Base-by-base conservation (phyloP, 2,113 vertebrate species). In the Hippocampus comes region DNA sequence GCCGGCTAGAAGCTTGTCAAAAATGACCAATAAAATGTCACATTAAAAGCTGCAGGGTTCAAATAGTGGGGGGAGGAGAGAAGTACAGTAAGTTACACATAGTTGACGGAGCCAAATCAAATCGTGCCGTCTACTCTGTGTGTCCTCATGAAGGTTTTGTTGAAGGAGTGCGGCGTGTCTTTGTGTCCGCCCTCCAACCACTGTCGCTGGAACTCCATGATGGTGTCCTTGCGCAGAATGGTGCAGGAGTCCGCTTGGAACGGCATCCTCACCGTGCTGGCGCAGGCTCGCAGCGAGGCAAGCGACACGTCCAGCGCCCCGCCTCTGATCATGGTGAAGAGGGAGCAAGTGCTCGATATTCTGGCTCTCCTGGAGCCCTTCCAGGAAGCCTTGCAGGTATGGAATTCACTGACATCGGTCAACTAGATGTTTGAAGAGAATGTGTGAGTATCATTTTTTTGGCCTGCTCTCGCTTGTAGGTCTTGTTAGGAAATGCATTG, bases 141-240 rank as follows among this genome's bases (percentile, higher is more conserved):
- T 65, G 63, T 70, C 14, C 15, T 59, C 34, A 6, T 64, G 51
- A 42, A 91, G 90, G 80, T 89, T 68, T 84, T 94, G 76, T 9
- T 82, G 61, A 89, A 84, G 81, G 89, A 91, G 74, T 88, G 78
- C 63, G 87, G 86, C 10, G 63, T 91, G 57, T 88, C 89, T 10
- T 80, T 92, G 14, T 89, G 78, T 64, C 82, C 85, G 10, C 81
- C 89, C 7, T 78, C 77, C 72, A 79, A 60, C 67, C 88, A 71
- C 77, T 90, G 78, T 68, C 81, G 83, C 27, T 93, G 93, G 93
- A 93, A 92, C 85, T 90, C 91, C 59, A 86, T 89, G 69, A 86
- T 92, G 75, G 27, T 78, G 3, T 86, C 87, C 9, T 57, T 93
- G 21, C 87, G 87, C 0, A 78, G 87, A 9, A 86, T 94, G 80